Conservation (phyloP, 2,797 vertebrate genomes). For the Myiothlypis coronata region DNA sequence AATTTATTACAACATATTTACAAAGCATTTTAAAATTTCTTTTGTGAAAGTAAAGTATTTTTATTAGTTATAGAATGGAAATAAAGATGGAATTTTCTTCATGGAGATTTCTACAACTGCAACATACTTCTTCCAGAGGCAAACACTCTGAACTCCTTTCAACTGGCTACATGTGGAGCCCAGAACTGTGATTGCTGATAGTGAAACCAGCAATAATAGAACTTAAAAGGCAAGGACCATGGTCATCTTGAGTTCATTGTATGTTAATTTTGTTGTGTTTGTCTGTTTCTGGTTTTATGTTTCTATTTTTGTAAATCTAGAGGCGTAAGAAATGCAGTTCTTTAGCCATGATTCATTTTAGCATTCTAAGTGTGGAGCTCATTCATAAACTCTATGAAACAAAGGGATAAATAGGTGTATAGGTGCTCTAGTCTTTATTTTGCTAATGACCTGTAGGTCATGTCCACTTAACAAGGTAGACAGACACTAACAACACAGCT, state of each 20-base stretch:
- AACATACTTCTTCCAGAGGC: neutral
- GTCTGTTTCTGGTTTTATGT: neutral
- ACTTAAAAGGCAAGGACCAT: fast-evolving
- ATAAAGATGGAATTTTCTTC: neutral
- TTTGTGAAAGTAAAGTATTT: neutral
- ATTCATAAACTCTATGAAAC: neutral
- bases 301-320: neutral
- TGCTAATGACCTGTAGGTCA: neutral
- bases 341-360: neutral
- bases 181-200: neutral
- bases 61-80: neutral
- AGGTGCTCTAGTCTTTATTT: neutral
- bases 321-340: neutral
- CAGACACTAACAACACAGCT: neutral
- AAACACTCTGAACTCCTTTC: neutral
- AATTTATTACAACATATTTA: neutral
- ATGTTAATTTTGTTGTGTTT: neutral
- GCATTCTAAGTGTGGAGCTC: neutral
- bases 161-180: neutral
- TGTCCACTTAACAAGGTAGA: neutral
- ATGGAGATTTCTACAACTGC: neutral
- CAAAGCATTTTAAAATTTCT: neutral
- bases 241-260: neutral
- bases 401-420: fast-evolving
- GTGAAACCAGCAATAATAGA: neutral